Base-by-base conservation (phyloP, 1,140 invertebrate genomes). In the Atta cephalotes region DNA sequence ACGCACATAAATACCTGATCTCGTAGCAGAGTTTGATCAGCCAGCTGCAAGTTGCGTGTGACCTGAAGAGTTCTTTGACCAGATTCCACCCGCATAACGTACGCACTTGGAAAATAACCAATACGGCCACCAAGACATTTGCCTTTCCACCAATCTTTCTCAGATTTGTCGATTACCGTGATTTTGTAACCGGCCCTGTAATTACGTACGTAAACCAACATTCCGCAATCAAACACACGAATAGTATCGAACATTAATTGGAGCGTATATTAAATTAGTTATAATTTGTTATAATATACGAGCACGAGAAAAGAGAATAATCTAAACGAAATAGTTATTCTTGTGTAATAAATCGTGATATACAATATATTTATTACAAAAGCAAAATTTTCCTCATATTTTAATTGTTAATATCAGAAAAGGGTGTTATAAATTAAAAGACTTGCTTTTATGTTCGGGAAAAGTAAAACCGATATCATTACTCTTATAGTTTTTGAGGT, bases 121-220 rank as follows among this genome's bases (percentile, higher is more conserved):
- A 97, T 96, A 91, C 97, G 97, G 18, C 98, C 98, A 21, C 94
- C 94, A 76, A 99, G 96, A 92, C 98, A 99, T 95, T 99, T 99
- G 45, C 98, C 98, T 95, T 98, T 98, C 98, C 98, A 99, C 99
- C 99, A 99, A 92, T 99, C 98, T 18, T 97, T 98, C 94, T 99
- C 98, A 0, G 98, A 98, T 49, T 98, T 99, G 92, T 99, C 98
- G 70, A 98, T 98, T 18, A 99, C 98, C 4, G 98, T 99, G 31
- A 99, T 97, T 94, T 99, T 99, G 95, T 98, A 98, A 3, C 99
- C 98, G 66, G 99, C 98, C 94, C 97, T 97, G 95, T 3, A 89
- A 91, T 63, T 70, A 85, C 7, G 25, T 60, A 7, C 39, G 6
- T 45, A 51, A 51, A 45, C 60, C 12, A 63, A 35, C 14, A 63